Conservation (phyloP, 2,113 vertebrate genomes). For the Galbula dea region DNA sequence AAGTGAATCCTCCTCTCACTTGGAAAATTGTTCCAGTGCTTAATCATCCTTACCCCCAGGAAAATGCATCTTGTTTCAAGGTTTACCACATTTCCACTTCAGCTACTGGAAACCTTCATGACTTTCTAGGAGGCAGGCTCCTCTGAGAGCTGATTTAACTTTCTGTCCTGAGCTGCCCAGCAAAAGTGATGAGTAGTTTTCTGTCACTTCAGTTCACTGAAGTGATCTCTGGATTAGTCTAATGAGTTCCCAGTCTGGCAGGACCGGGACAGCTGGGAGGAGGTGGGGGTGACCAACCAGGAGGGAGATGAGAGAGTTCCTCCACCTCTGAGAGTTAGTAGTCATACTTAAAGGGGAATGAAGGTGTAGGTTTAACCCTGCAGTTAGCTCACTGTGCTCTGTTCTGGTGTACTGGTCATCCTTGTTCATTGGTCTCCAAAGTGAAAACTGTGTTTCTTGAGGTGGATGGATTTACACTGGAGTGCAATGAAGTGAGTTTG, state of each 20-base stretch:
- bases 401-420: neutral
- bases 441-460: neutral
- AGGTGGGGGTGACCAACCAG: neutral
- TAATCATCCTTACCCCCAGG: slow-evolving; percentile 31
- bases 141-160: neutral
- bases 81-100: slow-evolving; percentile 5
- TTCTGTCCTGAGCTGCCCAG: neutral
- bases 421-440: neutral
- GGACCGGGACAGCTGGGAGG: neutral
- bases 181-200: neutral
- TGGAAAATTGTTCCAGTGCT: slow-evolving; percentile 8
- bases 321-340: neutral
- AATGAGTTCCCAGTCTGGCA: neutral
- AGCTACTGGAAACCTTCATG: neutral
- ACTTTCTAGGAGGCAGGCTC: neutral
- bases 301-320: neutral
- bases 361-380: neutral
- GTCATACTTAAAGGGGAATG: neutral
- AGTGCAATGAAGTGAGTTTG: too few relatives aligned
- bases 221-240: neutral
- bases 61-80: slow-evolving; percentile 37
- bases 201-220: neutral
- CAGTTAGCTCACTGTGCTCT: neutral
- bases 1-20: slow-evolving; percentile 39
- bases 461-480: fast-evolving